Evolutionary conservation across 2,888 invertebrate genomes (phyloP), one percentile per base, ranked within the genome.

Genomic region (Amphipyra tragopoginis): DNA sequence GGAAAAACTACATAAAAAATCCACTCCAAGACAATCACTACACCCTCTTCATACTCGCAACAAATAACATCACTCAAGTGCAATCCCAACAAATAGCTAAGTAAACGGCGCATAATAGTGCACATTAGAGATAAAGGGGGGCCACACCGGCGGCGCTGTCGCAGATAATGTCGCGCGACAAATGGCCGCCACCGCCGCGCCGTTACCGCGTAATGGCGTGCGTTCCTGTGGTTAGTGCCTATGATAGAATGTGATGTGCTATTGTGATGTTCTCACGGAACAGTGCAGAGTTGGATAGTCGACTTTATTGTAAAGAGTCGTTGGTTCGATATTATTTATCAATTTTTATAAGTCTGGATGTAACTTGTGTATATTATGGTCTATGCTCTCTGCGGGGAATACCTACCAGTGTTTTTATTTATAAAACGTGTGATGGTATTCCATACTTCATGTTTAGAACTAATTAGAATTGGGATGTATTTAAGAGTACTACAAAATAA

Each of bases 141-240:
- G 36, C 39, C 75, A 61, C 65, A 71, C 67, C 11, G 54, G 65
- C 40, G 51, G 40, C 36, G 62, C 21, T 36, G 7, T 52, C 67
- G 21, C 21, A 75, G 82, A 81, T 80, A 81, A 73, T 65, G 77
- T 65, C 57, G 63, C 64, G 53, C 75, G 80, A 81, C 82, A 80
- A 82, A 82, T 81, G 79, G 79, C 61, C 72, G 73, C 21, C 21
- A 1, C 21, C 21, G 21, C 21, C 21, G 75, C 51, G 54, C 68
- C 75, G 75, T 75, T 72, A 74, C 58, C 59, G 44, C 54, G 65
- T 77, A 75, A 77, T 79, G 67, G 67, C 63, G 66, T 55, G 64
- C 63, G 54, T 64, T 60, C 65, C 47, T 50, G 47, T 13, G 53
- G 55, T 62, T 49, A 65, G 53, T 62, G 63, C 55, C 55, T 61